These are phyloP conservation scores for Myotis brandtii DNA, from an alignment of 2,113 vertebrate species.

Conservation along the genomic window DNA sequence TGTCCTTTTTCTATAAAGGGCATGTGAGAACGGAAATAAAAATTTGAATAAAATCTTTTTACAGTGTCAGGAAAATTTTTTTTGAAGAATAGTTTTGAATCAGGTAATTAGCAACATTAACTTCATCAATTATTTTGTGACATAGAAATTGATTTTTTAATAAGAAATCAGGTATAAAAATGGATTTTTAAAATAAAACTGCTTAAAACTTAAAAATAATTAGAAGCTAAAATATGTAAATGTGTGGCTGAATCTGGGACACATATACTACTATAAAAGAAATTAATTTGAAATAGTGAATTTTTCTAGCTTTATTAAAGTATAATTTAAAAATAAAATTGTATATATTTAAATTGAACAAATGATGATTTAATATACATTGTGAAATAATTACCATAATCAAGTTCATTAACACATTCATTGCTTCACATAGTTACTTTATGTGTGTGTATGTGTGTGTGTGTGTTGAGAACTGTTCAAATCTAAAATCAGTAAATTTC, in stretches of 20 bases:
- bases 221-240: slow-evolving; percentile 71
- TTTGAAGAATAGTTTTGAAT: slow-evolving; percentile 24
- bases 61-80: not conserved
- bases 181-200: slow-evolving; percentile 67
- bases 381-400: slow-evolving; percentile 23
- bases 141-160: slow-evolving; percentile 49
- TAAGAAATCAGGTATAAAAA: slow-evolving; percentile 62
- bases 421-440: not conserved
- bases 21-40: not conserved
- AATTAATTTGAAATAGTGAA: slow-evolving; percentile 37
- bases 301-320: not conserved
- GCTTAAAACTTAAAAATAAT: slow-evolving; percentile 68
- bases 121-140: slow-evolving; percentile 23
- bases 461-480: not conserved
- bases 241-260: slow-evolving; percentile 55
- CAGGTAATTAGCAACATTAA: not conserved
- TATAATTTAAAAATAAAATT: not conserved
- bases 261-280: slow-evolving; percentile 51
- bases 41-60: not conserved
- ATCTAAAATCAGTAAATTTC: not conserved
- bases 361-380: not conserved
- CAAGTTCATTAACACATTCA: not conserved
- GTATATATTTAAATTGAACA: not conserved
- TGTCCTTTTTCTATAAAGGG: slow-evolving; percentile 8
- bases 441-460: not conserved